phyloP scores from a whole-genome alignment of 2,888 invertebrate species.

The Sphinx pinastri region DNA sequence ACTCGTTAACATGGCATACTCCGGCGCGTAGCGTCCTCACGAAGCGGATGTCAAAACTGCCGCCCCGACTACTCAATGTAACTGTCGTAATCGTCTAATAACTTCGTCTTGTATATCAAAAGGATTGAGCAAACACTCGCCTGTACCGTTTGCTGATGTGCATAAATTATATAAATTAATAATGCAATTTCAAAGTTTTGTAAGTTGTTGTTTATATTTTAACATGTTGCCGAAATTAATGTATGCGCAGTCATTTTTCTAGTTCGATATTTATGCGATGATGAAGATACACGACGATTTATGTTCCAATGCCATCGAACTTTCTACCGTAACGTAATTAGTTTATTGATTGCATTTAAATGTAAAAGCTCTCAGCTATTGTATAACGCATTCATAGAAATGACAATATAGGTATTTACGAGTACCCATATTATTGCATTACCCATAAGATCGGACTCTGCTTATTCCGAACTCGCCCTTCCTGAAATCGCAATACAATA shows the following conservation, averaged over 20 bases:
- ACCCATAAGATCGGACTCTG: too few relatives aligned
- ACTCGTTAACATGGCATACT: constrained; percentile 45
- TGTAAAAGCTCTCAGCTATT: not conserved
- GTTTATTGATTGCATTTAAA: not conserved
- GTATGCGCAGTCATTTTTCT: constrained; percentile 3
- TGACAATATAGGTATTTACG: too few relatives aligned
- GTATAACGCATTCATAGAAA: too few relatives aligned
- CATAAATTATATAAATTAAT: constrained; percentile 26
- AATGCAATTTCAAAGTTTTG: constrained; percentile 18
- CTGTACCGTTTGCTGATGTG: constrained; percentile 17
- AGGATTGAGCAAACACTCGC: constrained; percentile 24
- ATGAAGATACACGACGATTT: not conserved
- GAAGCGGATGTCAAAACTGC: constrained; percentile 54
- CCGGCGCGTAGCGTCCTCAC: constrained; percentile 39
- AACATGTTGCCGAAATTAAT: not conserved
- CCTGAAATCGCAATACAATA: too few relatives aligned
- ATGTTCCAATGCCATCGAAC: not conserved
- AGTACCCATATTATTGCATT: too few relatives aligned
- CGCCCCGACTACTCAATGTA: constrained; percentile 23
- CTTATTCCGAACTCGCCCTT: too few relatives aligned
- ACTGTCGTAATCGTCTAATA: constrained; percentile 26
- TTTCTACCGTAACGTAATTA: not conserved
- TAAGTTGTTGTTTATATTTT: constrained; percentile 18
- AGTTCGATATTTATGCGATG: not conserved
- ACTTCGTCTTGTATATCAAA: constrained; percentile 11